phyloP scores from a whole-genome alignment of 2,113 vertebrate genomes.

The Cyphomyrus discorhynchus region DNA sequence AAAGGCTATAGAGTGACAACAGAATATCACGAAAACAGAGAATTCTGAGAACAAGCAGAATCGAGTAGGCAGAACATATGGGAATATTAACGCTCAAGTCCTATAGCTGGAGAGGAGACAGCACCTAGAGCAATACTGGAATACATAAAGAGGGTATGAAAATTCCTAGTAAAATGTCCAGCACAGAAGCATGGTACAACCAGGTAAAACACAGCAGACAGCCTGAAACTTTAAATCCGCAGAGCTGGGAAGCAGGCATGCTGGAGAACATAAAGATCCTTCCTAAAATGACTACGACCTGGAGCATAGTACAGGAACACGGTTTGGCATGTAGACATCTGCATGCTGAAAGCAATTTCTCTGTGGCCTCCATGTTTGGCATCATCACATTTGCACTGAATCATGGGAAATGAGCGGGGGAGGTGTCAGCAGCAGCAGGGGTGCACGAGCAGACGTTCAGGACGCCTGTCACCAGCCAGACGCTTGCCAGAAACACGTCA shows the following conservation, averaged over 20 bases:
- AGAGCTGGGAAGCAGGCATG: background rate
- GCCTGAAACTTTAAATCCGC: background rate
- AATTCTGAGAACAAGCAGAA: background rate
- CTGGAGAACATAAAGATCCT: background rate
- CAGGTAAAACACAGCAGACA: background rate
- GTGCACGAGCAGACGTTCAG: background rate
- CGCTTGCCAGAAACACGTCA: background rate
- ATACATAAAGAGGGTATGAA: background rate
- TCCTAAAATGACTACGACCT: background rate
- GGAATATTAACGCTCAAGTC: background rate
- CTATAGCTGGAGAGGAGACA: background rate
- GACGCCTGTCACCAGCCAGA: background rate
- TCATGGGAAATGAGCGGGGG: background rate
- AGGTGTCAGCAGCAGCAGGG: background rate
- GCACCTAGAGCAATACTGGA: background rate
- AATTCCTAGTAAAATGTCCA: background rate
- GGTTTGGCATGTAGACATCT: background rate
- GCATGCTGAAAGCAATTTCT: background rate
- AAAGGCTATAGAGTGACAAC: background rate
- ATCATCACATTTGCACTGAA: background rate
- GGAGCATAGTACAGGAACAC: background rate
- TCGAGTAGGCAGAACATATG: background rate
- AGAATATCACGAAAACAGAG: background rate
- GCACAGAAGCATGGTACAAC: background rate
- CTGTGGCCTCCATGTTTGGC: background rate